These are phyloP conservation scores for Plagiodera versicolora DNA, from an alignment of 2,888 invertebrate species.

Conservation along the genomic window DNA sequence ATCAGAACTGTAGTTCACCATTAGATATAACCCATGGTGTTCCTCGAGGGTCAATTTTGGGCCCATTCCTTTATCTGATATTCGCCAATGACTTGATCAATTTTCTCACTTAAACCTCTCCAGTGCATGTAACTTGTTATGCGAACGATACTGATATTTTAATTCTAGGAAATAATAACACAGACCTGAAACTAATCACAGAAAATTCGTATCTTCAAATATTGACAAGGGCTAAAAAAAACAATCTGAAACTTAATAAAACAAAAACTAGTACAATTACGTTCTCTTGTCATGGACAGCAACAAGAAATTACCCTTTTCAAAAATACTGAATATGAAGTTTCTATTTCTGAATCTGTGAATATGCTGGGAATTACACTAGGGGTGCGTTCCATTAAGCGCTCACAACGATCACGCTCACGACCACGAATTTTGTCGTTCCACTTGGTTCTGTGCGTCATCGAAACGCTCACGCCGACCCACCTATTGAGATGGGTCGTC, in stretches of 20 bases:
- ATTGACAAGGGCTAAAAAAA: background rate
- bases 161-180: background rate
- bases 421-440: too few species aligned
- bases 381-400: too few species aligned
- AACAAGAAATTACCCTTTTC: background rate
- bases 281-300: conserved; percentile 1
- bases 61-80: background rate
- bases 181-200: background rate
- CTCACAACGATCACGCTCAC: too few species aligned
- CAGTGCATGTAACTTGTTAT: conserved; percentile 1
- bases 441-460: too few species aligned
- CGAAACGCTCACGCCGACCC: too few species aligned
- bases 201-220: background rate
- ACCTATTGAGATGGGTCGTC: too few species aligned
- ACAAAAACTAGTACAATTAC: background rate
- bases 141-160: background rate
- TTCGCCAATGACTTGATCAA: background rate
- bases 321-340: background rate
- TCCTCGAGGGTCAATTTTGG: background rate
- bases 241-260: background rate
- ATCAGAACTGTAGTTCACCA: too few species aligned
- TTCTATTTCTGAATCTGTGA: background rate
- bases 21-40: background rate
- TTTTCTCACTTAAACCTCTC: background rate
- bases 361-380: conserved; percentile 2